Percentiles rank a stretch among this genome's conserved stretches.
Evolutionary conservation across 2,888 invertebrate species (phyloP).

Genomic region (Cheilosia pagana): DNA sequence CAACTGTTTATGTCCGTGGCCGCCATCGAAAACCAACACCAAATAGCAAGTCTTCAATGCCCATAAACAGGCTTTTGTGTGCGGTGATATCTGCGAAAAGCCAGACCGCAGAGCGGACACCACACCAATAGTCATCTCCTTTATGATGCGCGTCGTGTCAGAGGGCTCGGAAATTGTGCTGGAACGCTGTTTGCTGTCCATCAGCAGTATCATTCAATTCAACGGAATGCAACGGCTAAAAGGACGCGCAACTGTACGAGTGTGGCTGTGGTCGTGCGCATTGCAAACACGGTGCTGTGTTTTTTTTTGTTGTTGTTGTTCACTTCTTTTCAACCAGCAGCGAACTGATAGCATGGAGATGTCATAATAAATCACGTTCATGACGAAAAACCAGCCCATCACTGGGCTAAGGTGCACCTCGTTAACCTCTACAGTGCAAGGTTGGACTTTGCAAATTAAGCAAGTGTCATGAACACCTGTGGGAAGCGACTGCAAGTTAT

Average conservation of each 20-base stretch:
- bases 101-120: slow-evolving; percentile 31
- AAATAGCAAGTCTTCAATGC: slow-evolving; percentile 52
- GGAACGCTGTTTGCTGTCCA: slow-evolving; percentile 5
- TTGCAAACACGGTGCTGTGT: slow-evolving; percentile 25
- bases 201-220: slow-evolving; percentile 42
- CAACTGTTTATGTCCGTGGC: slow-evolving; percentile 68
- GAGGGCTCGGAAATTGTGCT: slow-evolving; percentile 1
- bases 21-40: slow-evolving; percentile 62
- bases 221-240: slow-evolving; percentile 28
- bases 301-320: slow-evolving; percentile 11
- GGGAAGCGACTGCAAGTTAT: background rate
- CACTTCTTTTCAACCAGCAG: slow-evolving; percentile 10
- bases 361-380: slow-evolving; percentile 71
- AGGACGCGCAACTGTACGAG: slow-evolving; percentile 22
- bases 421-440: slow-evolving; percentile 52
- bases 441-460: slow-evolving; percentile 59
- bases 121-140: slow-evolving; percentile 28
- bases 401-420: slow-evolving; percentile 45
- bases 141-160: slow-evolving; percentile 50
- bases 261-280: slow-evolving; percentile 10
- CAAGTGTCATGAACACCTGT: slow-evolving; percentile 66
- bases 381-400: slow-evolving; percentile 59
- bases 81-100: slow-evolving; percentile 40
- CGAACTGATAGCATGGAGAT: slow-evolving; percentile 44
- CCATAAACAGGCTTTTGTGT: slow-evolving; percentile 55